Conservation (phyloP, 2,888 invertebrate species). For the Mellilla xanthometata region DNA sequence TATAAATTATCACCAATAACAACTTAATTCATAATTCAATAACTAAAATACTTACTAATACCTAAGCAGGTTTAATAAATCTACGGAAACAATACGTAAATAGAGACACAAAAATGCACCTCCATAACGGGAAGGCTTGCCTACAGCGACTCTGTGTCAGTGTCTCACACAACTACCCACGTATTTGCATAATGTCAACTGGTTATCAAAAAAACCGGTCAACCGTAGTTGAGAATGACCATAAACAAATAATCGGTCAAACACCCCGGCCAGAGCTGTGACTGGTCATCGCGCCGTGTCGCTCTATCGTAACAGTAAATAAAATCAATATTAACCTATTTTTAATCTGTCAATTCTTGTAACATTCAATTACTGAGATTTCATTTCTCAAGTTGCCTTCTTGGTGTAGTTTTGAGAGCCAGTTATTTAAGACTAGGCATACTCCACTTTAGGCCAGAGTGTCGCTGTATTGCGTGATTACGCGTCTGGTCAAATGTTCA, state of each 20-base stretch:
- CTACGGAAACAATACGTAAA: constrained; percentile 13
- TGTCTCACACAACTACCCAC: constrained; percentile 18
- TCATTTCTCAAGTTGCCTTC: too few species aligned
- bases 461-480: too few species aligned
- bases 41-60: constrained; percentile 12
- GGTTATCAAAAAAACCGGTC: constrained; percentile 27
- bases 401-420: too few species aligned
- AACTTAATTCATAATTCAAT: neutral
- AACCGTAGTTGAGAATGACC: constrained; percentile 22
- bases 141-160: constrained; percentile 29
- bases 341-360: constrained; percentile 2
- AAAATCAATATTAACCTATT: constrained; percentile 15
- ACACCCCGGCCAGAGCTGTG: constrained; percentile 34
- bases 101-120: constrained; percentile 22
- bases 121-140: constrained; percentile 25
- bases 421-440: too few species aligned
- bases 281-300: constrained; percentile 35
- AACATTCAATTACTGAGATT: neutral
- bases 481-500: too few species aligned
- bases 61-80: constrained; percentile 9
- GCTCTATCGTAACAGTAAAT: constrained; percentile 30
- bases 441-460: too few species aligned
- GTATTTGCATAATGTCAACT: constrained; percentile 30
- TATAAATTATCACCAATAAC: neutral
- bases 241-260: constrained; percentile 42